phyloP scores from a whole-genome alignment of 1,140 invertebrate species.

The Drosophila tristis region DNA sequence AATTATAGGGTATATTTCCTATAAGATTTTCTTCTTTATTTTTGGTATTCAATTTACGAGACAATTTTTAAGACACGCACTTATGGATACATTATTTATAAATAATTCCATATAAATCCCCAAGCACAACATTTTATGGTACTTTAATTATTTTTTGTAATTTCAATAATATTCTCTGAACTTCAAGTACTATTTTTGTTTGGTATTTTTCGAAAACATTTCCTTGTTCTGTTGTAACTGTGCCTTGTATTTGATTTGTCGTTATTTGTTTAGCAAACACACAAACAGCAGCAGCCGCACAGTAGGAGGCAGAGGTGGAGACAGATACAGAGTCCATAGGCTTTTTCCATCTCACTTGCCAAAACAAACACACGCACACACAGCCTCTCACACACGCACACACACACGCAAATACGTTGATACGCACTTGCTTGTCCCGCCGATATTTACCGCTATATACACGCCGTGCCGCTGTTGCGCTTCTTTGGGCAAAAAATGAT shows the following conservation, averaged over 20 bases:
- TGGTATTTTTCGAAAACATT: background rate
- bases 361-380: constrained; percentile 33
- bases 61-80: too few species aligned
- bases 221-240: constrained; percentile 9
- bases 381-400: constrained; percentile 20
- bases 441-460: constrained; percentile 52
- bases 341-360: constrained; percentile 36
- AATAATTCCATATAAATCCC: background rate
- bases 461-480: constrained; percentile 54
- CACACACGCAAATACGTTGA: constrained; percentile 5
- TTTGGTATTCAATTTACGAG: too few species aligned
- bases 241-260: constrained; percentile 44
- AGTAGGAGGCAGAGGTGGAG: constrained; percentile 27
- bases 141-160: background rate
- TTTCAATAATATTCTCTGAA: background rate
- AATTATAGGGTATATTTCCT: too few species aligned
- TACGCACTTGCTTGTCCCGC: constrained; percentile 33
- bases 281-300: background rate
- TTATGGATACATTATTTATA: too few species aligned
- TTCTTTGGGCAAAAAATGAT: constrained; percentile 26
- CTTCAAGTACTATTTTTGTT: background rate
- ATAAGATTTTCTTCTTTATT: too few species aligned
- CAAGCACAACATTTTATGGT: background rate
- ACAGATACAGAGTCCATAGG: too few species aligned
- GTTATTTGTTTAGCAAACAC: constrained; percentile 68